These are phyloP conservation scores for Eupithecia insigniata DNA, from an alignment of 2,888 invertebrate species.

Conservation along the genomic window DNA sequence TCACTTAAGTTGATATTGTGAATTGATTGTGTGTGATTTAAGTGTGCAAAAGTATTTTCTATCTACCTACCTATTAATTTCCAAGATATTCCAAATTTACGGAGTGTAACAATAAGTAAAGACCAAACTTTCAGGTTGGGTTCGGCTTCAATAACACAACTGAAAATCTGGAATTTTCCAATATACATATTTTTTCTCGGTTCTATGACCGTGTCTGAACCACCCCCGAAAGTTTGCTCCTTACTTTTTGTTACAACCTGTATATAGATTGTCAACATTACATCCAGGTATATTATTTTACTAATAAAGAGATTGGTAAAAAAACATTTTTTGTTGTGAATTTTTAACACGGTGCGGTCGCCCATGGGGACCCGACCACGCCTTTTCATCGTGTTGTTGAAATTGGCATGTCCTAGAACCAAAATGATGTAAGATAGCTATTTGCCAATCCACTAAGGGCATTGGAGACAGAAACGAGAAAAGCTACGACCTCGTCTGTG, in stretches of 20 bases:
- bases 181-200: too few relatives aligned
- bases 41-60: too few relatives aligned
- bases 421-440: conserved; percentile 23
- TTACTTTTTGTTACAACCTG: too few relatives aligned
- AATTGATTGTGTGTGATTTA: neutral
- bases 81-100: too few relatives aligned
- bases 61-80: too few relatives aligned
- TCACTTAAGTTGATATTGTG: neutral
- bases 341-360: conserved; percentile 26
- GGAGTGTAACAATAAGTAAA: too few relatives aligned
- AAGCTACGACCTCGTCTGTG: neutral
- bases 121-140: too few relatives aligned
- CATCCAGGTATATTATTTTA: neutral
- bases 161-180: too few relatives aligned
- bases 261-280: neutral
- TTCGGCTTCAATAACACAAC: too few relatives aligned
- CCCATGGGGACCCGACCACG: conserved; percentile 26
- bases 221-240: too few relatives aligned
- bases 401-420: conserved; percentile 27
- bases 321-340: conserved; percentile 19
- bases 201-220: too few relatives aligned
- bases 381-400: conserved; percentile 22
- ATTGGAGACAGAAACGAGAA: neutral
- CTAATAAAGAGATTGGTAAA: conserved; percentile 9
- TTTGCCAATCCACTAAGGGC: conserved; percentile 15